phyloP scores from a whole-genome alignment of 2,797 vertebrate species.

The Phrynocephalus vlangalii region DNA sequence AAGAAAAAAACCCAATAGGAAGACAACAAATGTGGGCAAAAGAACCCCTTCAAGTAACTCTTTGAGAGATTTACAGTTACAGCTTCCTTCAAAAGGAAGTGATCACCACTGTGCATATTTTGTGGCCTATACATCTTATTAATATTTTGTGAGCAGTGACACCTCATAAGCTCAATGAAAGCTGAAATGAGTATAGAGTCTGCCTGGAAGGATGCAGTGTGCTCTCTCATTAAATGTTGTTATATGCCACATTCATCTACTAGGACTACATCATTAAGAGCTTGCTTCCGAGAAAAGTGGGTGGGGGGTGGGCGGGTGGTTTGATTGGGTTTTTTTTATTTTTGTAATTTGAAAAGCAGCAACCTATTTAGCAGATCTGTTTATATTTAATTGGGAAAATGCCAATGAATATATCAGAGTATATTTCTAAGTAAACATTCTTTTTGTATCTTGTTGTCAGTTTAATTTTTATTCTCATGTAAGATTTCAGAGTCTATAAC shows the following conservation, averaged over 20 bases:
- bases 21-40: background rate
- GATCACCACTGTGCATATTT: background rate
- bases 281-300: background rate
- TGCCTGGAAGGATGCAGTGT: background rate
- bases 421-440: no score
- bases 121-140: background rate
- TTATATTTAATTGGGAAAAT: background rate
- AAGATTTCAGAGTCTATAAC: background rate
- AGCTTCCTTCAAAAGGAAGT: background rate
- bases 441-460: no score
- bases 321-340: no score
- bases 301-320: no score
- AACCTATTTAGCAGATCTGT: background rate
- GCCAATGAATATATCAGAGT: background rate
- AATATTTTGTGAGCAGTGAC: background rate
- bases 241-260: background rate
- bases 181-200: background rate
- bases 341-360: background rate
- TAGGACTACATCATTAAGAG: background rate
- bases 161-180: background rate
- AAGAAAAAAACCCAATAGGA: background rate
- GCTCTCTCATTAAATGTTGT: background rate
- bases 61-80: background rate
- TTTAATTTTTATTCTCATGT: no score
- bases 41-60: background rate